Base-by-base conservation (phyloP, 2,113 vertebrate genomes). In the Ciconia maguari region DNA sequence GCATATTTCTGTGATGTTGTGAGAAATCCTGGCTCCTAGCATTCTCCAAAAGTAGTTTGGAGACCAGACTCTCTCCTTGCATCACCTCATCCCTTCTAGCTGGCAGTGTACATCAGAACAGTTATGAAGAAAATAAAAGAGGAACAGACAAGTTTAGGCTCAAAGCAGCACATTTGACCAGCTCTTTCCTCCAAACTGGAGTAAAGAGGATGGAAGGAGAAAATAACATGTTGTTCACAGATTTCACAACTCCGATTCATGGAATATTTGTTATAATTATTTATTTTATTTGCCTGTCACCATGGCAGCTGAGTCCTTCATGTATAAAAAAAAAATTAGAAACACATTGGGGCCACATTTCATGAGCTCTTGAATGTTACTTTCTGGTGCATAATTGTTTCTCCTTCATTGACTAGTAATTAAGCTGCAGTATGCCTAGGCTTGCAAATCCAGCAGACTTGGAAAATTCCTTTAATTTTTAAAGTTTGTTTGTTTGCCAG, bases 391-490 rank as follows among this genome's bases (percentile, higher is more conserved):
- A 55, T 86, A 95, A 81, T 94, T 96, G 78, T 91, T 95, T 96
- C 94, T 97, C 46, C 90, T 95, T 86, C 93, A 93, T 71, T 96
- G 93, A 96, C 78, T 95, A 64, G 89, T 93, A 95, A 97, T 97
- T 94, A 96, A 96, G 82, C 71, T 93, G 75, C 84, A 95, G 42
- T 97, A 83, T 78, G 91, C 90, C 87, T 93, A 86, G 78, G 66
- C 82, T 96, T 96, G 94, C 82, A 96, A 95, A 91, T 90, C 62
- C 71, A 96, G 46, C 49, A 76, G 94, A 95, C 89, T 95, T 91
- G 96, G 95, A 97, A 95, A 97, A 97, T 97, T 95, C 89, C 87
- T 96, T 93, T 95, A 96, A 97, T 97, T 97, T 97, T 96, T 97
- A 86, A 91, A 96, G 87, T 91, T 83, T 93, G 75, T 83, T 97